phyloP scores from a whole-genome alignment of 2,888 invertebrate genomes.

The Drosophila recens region DNA sequence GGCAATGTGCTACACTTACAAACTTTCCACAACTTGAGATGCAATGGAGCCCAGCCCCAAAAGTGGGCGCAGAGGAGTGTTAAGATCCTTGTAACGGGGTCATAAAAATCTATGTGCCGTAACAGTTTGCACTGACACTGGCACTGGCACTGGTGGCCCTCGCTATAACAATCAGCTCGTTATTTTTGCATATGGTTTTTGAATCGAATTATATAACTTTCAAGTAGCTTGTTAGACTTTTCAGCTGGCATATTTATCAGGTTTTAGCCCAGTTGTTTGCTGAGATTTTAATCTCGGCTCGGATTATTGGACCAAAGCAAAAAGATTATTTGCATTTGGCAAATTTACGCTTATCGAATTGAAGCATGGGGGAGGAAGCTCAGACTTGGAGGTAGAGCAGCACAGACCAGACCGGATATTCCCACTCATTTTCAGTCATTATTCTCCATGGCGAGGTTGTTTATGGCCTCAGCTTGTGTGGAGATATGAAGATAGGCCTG shows the following conservation, averaged over 20 bases:
- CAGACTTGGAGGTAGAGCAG: neutral
- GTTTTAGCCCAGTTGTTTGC: slow-evolving; percentile 47
- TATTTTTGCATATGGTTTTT: slow-evolving; percentile 13
- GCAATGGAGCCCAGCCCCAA: slow-evolving; percentile 40
- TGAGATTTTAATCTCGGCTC: slow-evolving; percentile 62
- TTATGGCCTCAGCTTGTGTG: slow-evolving; percentile 61
- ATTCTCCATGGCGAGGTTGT: slow-evolving; percentile 52
- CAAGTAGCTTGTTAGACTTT: slow-evolving; percentile 32
- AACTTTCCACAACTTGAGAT: slow-evolving; percentile 67
- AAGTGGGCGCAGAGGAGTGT: slow-evolving; percentile 31
- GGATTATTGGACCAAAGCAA: slow-evolving; percentile 49
- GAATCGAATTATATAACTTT: slow-evolving; percentile 24
- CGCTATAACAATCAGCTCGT: slow-evolving; percentile 6
- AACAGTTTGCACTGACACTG: slow-evolving; percentile 57
- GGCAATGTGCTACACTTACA: slow-evolving; percentile 71
- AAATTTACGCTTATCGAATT: slow-evolving; percentile 77
- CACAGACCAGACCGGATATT: neutral
- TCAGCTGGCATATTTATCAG: slow-evolving; percentile 56
- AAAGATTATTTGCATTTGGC: slow-evolving; percentile 73
- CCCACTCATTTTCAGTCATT: slow-evolving; percentile 16
- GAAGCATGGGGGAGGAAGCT: neutral
- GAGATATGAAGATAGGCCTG: slow-evolving; percentile 67
- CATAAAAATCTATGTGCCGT: slow-evolving; percentile 60
- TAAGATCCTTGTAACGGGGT: slow-evolving; percentile 47
- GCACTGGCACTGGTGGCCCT: slow-evolving; percentile 5